These are phyloP conservation scores for Lasaia peninsularis DNA, from an alignment of 1,140 invertebrate species.

Conservation along the genomic window DNA sequence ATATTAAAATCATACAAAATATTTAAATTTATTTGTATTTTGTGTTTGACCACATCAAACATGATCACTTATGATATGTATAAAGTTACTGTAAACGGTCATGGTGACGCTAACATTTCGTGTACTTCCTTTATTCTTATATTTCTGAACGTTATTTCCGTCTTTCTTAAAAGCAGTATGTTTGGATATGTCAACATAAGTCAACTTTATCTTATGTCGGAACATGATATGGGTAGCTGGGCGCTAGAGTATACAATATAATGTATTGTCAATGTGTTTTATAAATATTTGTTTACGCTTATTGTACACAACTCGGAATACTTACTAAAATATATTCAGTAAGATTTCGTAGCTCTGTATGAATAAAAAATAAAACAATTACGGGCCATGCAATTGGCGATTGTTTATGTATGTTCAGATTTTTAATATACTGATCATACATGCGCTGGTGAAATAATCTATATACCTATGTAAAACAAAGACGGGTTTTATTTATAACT, in stretches of 20 bases:
- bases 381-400: no score
- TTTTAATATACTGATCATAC: no score
- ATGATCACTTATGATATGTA: not conserved
- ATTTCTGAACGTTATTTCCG: slow-evolving; percentile 7
- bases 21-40: no score
- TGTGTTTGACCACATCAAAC: no score
- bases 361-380: no score
- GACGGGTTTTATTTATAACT: no score
- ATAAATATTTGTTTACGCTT: not conserved
- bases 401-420: no score
- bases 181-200: slow-evolving; percentile 13
- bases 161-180: slow-evolving; percentile 2
- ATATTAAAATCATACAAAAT: no score
- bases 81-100: not conserved
- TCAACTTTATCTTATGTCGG: slow-evolving; percentile 2
- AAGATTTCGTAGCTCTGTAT: slow-evolving; percentile 3
- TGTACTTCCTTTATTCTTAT: not conserved
- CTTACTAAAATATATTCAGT: not conserved
- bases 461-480: no score
- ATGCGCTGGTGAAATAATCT: no score
- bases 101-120: not conserved
- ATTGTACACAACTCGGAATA: not conserved
- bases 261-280: not conserved
- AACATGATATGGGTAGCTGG: slow-evolving; percentile 5
- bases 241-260: slow-evolving; percentile 2